A percentile compares a stretch with the other conserved stretches of the same genome.
Conservation (phyloP, 1,140 invertebrate genomes). For the Zaprionus vittiger region DNA sequence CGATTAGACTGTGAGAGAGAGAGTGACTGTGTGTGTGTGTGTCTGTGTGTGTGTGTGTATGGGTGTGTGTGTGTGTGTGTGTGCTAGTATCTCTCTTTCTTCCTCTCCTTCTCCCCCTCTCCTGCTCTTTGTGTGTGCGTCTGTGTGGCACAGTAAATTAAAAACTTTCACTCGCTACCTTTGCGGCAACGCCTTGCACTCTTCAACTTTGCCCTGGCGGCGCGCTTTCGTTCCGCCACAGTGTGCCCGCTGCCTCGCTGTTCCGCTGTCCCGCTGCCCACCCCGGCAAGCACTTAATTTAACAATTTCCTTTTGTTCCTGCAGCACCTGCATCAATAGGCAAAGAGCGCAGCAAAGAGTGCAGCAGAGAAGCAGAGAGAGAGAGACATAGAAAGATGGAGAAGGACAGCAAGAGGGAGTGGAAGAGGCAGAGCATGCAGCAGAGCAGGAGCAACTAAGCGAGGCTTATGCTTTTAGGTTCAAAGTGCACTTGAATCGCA, state of each 20-base stretch:
- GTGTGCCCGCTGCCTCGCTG: no score
- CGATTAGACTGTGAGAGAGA: slow-evolving; percentile 40
- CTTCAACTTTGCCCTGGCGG: slow-evolving; percentile 48
- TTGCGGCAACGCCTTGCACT: slow-evolving; percentile 40
- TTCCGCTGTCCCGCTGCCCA: slow-evolving; percentile 31
- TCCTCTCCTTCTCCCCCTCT: no score
- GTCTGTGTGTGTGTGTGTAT: background rate
- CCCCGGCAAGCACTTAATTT: slow-evolving; percentile 68
- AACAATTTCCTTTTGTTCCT: slow-evolving; percentile 72
- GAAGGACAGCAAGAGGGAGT: background rate
- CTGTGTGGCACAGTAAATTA: slow-evolving; percentile 54
- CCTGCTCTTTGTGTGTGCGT: background rate
- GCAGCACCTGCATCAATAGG: slow-evolving; percentile 46
- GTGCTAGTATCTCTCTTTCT: background rate
- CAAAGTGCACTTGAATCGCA: slow-evolving; percentile 73
- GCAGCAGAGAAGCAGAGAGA: background rate
- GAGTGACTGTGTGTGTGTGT: background rate
- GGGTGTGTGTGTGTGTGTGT: background rate
- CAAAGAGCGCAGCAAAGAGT: background rate
- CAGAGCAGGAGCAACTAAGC: slow-evolving; percentile 8
- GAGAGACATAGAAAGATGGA: no score
- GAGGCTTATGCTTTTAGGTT: slow-evolving; percentile 77
- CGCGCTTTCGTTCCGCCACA: background rate
- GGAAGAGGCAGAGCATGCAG: background rate
- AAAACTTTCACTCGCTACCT: slow-evolving; percentile 62